Percentiles rank a stretch among this genome's conserved stretches.
Evolutionary conservation across 2,113 vertebrate genomes (phyloP).

Genomic region (Trachemys scripta): DNA sequence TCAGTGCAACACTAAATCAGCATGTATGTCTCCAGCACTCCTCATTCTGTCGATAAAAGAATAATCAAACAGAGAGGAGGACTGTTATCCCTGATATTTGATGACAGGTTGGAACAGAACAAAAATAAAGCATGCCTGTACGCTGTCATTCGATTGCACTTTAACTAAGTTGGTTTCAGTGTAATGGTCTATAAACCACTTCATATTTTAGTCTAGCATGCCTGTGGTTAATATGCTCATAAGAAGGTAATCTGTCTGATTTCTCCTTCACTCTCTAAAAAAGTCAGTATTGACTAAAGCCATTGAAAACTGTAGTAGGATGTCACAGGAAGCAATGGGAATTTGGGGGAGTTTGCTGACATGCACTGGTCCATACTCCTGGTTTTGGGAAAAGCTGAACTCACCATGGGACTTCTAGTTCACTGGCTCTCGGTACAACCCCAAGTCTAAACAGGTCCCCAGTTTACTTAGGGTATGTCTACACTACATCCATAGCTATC

Average conservation of each 20-base stretch:
- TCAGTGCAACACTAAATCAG: conserved; percentile 82
- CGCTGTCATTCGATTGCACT: conserved; percentile 65
- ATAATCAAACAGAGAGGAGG: conserved; percentile 76
- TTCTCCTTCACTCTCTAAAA: conserved; percentile 27
- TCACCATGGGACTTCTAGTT: not conserved
- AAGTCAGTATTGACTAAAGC: not conserved
- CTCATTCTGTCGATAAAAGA: conserved; percentile 74
- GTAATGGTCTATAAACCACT: conserved; percentile 56
- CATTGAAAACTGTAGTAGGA: not conserved
- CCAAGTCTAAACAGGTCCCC: not conserved
- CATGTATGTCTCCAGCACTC: conserved; percentile 71
- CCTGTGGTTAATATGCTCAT: conserved; percentile 28
- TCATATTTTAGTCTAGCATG: conserved; percentile 36
- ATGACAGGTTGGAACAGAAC: conserved; percentile 70
- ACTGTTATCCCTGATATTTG: conserved; percentile 60
- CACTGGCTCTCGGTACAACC: not conserved
- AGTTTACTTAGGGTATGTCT: not conserved
- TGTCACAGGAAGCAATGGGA: not conserved
- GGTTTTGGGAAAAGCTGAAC: not conserved
- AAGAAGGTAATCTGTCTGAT: conserved; percentile 31
- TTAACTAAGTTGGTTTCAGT: conserved; percentile 61
- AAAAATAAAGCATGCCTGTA: conserved; percentile 54
- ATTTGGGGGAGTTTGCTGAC: not conserved
- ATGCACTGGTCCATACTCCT: not conserved
- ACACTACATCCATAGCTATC: not conserved